These are phyloP conservation scores for Microvelia longipes DNA, from an alignment of 1,140 invertebrate genomes.

Conservation along the genomic window DNA sequence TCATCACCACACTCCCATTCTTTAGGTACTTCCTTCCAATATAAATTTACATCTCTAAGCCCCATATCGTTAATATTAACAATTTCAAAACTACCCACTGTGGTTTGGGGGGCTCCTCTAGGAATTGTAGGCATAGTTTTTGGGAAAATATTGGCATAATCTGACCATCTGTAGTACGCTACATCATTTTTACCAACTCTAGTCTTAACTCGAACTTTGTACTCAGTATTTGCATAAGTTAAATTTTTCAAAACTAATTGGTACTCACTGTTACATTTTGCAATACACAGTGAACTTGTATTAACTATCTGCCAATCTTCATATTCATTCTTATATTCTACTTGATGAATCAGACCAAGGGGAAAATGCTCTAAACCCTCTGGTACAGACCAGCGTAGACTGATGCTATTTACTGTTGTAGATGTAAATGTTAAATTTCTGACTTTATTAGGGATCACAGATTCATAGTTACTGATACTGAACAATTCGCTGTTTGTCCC, in stretches of 20 bases:
- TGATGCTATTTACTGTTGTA: neutral
- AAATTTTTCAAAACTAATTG: neutral
- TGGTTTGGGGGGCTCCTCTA: neutral
- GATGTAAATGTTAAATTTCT: neutral
- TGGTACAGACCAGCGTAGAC: neutral
- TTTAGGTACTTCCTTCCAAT: neutral
- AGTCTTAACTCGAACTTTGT: slow-evolving; percentile 25
- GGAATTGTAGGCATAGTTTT: neutral
- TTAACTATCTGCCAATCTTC: neutral
- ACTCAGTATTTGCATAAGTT: neutral
- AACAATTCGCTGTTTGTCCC: neutral
- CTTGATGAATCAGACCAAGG: neutral
- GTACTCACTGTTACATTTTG: neutral
- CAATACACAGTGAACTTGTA: neutral
- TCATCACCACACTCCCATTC: neutral
- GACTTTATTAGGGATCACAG: neutral
- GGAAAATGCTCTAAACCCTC: neutral
- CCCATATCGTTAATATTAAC: neutral
- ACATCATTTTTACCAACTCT: slow-evolving; percentile 20
- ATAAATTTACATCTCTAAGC: neutral
- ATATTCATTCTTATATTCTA: neutral
- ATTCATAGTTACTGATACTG: neutral
- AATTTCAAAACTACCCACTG: neutral
- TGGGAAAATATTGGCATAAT: neutral
- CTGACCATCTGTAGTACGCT: neutral